Evolutionary conservation across 1,140 invertebrate species (phyloP).

Genomic region (Bursaphelenchus mucronatus): DNA sequence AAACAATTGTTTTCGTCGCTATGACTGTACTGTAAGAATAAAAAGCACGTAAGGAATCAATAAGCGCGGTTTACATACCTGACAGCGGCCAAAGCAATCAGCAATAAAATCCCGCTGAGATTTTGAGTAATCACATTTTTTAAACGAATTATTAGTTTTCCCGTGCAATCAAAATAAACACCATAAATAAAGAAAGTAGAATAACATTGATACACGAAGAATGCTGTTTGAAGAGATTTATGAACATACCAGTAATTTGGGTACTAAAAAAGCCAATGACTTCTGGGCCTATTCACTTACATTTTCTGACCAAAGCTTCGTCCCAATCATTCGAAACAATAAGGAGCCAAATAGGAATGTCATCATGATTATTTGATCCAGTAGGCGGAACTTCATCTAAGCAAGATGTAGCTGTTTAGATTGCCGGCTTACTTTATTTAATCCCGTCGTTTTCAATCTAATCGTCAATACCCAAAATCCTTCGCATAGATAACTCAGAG

Average conservation of each 20-base stretch:
- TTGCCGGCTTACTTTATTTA: constrained; percentile 19
- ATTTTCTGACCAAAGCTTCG: constrained; percentile 10
- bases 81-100: constrained; percentile 45
- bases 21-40: constrained; percentile 40
- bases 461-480: constrained; percentile 40
- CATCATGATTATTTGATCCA: constrained; percentile 24
- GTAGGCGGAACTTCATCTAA: constrained; percentile 33
- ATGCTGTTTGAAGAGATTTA: constrained; percentile 42
- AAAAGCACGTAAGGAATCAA: not conserved
- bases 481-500: constrained; percentile 51
- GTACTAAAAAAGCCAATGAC: constrained; percentile 17
- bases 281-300: not conserved
- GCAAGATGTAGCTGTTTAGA: not conserved
- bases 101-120: constrained; percentile 52
- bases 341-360: constrained; percentile 30
- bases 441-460: constrained; percentile 32
- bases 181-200: constrained; percentile 54
- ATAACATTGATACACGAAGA: constrained; percentile 56
- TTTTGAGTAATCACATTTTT: constrained; percentile 56
- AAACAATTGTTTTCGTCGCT: constrained; percentile 54
- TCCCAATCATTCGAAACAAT: constrained; percentile 11
- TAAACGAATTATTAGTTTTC: constrained; percentile 52
- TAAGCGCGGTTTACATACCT: constrained; percentile 25
- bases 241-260: constrained; percentile 30
- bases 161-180: constrained; percentile 49